Conservation (phyloP, 2,888 invertebrate genomes). For the Tachina fera region DNA sequence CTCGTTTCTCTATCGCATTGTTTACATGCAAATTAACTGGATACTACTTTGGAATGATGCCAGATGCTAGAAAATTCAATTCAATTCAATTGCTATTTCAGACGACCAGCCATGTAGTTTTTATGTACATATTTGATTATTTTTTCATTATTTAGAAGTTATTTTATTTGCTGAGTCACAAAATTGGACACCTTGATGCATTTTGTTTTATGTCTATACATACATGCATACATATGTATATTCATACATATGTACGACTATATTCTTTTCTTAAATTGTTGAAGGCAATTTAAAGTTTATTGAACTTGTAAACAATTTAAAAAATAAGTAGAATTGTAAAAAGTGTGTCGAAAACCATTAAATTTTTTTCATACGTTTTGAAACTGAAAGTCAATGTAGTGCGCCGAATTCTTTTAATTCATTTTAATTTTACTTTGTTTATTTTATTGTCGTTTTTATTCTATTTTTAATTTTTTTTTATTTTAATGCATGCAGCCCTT, state of each 20-base stretch:
- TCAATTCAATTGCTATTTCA: neutral
- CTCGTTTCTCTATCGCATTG: too few species aligned
- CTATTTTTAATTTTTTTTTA: neutral
- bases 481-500: conserved; percentile 14
- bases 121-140: neutral
- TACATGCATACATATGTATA: neutral
- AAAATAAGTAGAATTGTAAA: conserved; percentile 22
- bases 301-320: conserved; percentile 56
- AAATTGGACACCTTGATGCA: conserved; percentile 11
- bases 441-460: conserved; percentile 1
- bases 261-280: conserved; percentile 29
- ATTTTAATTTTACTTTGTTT: conserved; percentile 23
- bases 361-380: conserved; percentile 7
- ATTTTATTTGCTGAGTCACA: conserved; percentile 27
- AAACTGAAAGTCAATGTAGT: conserved; percentile 59
- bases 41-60: neutral
- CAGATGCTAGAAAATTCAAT: neutral
- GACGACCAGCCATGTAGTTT: too few species aligned
- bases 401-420: conserved; percentile 31
- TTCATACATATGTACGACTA: neutral
- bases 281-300: conserved; percentile 60
- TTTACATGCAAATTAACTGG: neutral
- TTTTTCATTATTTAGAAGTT: conserved; percentile 6
- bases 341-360: conserved; percentile 16
- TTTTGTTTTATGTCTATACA: conserved; percentile 24